phyloP scores from a whole-genome alignment of 2,888 invertebrate species.

The Onchidella celtica region DNA sequence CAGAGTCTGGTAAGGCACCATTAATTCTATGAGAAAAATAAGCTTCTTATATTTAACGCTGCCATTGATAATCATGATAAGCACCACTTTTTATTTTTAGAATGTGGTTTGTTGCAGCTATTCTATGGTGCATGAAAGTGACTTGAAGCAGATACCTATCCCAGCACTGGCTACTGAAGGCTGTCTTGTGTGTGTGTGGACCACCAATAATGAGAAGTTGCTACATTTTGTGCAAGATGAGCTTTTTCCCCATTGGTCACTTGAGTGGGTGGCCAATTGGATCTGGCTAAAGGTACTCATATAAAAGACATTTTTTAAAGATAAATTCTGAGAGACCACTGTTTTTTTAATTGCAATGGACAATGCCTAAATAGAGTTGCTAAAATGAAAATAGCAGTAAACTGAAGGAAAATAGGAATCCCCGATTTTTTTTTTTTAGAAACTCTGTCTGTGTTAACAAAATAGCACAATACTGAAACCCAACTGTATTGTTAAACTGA shows the following conservation, averaged over 20 bases:
- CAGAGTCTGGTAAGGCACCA: no score
- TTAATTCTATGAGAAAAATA: no score
- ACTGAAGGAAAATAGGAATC: no score
- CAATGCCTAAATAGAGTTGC: not conserved
- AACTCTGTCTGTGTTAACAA: no score
- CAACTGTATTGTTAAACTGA: no score
- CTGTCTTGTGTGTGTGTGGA: slow-evolving; percentile 92
- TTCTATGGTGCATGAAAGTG: slow-evolving; percentile 88
- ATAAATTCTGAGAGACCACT: not conserved
- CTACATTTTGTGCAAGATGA: slow-evolving; percentile 84
- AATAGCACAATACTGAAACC: no score
- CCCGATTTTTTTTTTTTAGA: no score
- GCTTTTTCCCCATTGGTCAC: slow-evolving; percentile 90
- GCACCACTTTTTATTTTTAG: no score
- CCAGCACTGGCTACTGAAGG: slow-evolving; percentile 82
- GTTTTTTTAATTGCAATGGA: not conserved
- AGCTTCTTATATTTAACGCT: no score
- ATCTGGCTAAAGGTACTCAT: slow-evolving; percentile 92
- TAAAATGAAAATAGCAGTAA: no score
- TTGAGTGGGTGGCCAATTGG: slow-evolving; percentile 88
- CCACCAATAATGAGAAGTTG: slow-evolving; percentile 91
- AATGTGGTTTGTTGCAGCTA: slow-evolving; percentile 83
- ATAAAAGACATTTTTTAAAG: no score
- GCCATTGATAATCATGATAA: no score
- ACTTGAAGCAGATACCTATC: slow-evolving; percentile 86